Conservation (phyloP, 92 coral and sea anemone species). For the Epizoanthus fatuus region DNA sequence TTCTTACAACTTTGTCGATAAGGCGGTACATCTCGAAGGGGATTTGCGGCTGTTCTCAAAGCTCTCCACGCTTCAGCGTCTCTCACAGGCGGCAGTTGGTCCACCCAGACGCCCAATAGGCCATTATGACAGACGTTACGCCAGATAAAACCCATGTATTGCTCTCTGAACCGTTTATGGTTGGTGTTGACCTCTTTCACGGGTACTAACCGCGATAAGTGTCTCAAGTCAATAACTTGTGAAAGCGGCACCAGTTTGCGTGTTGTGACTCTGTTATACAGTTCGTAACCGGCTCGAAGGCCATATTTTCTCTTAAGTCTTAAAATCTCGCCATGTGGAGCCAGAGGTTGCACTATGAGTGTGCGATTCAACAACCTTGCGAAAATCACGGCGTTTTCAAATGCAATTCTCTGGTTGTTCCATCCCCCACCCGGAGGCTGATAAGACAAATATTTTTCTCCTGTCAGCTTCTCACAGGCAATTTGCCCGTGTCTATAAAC, state of each 20-base stretch:
- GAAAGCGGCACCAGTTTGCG: constrained; percentile 82
- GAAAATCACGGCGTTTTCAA: constrained; percentile 93
- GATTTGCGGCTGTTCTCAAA: constrained; percentile 12
- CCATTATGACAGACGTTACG: constrained; percentile 89
- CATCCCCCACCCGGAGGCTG: constrained; percentile 99
- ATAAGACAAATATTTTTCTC: constrained; percentile 82
- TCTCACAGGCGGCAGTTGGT: constrained; percentile 59
- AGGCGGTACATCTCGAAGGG: constrained; percentile 35
- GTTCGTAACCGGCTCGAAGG: constrained; percentile 58
- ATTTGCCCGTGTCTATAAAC: constrained; percentile 66
- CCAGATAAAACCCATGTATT: constrained; percentile 63
- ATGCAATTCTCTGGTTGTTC: constrained; percentile 98
- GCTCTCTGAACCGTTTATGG: constrained; percentile 70
- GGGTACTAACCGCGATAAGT: constrained; percentile 78
- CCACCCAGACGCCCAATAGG: constrained; percentile 86
- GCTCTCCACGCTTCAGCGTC: constrained; percentile 61
- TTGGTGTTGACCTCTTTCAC: constrained; percentile 80
- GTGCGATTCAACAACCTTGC: constrained; percentile 88
- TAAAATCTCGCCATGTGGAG: constrained; percentile 84
- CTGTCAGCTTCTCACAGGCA: constrained; percentile 43
- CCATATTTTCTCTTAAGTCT: constrained; percentile 50
- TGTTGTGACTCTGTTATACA: constrained; percentile 75
- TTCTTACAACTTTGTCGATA: constrained; percentile 70
- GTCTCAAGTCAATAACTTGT: constrained; percentile 75
- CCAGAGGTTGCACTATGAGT: constrained; percentile 92